Conservation (phyloP, 1,140 invertebrate species). For the Cyclina sinensis region DNA sequence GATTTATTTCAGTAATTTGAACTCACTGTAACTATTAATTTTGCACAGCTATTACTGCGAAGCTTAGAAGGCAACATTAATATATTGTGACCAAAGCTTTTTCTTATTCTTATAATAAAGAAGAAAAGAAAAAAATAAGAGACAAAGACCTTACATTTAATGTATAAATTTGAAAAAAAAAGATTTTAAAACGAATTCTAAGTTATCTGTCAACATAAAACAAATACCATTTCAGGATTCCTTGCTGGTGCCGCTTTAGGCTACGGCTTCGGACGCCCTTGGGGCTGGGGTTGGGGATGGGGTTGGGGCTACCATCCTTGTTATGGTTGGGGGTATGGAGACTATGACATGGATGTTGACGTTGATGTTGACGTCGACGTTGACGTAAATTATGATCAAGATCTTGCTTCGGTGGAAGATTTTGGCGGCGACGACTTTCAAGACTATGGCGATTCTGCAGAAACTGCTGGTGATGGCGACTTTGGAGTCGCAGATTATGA, state of each 20-base stretch:
- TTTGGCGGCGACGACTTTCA: constrained; percentile 50
- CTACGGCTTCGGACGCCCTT: constrained; percentile 48
- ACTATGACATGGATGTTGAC: constrained; percentile 57
- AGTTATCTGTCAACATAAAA: too few relatives aligned
- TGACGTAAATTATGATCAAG: constrained; percentile 20
- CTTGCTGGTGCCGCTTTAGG: constrained; percentile 47
- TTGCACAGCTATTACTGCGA: too few relatives aligned
- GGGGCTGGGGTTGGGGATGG: constrained; percentile 63
- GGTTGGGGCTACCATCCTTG: constrained; percentile 59
- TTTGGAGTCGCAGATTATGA: constrained; percentile 3
- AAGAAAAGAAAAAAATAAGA: too few relatives aligned
- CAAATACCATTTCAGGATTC: too few relatives aligned
- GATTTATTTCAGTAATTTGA: too few relatives aligned
- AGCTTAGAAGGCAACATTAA: too few relatives aligned
- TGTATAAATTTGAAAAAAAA: too few relatives aligned
- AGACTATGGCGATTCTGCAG: not conserved
- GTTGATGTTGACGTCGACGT: constrained; percentile 32
- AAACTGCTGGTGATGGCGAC: not conserved
- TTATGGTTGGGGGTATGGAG: constrained; percentile 61
- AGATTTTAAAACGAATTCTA: too few relatives aligned
- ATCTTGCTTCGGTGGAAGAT: constrained; percentile 8
- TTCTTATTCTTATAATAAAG: too few relatives aligned
- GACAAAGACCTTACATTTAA: too few relatives aligned
- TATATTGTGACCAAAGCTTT: too few relatives aligned
- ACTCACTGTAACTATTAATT: too few relatives aligned